Conservation (phyloP, 2,113 vertebrate genomes). For the Campylomormyrus numenius region DNA sequence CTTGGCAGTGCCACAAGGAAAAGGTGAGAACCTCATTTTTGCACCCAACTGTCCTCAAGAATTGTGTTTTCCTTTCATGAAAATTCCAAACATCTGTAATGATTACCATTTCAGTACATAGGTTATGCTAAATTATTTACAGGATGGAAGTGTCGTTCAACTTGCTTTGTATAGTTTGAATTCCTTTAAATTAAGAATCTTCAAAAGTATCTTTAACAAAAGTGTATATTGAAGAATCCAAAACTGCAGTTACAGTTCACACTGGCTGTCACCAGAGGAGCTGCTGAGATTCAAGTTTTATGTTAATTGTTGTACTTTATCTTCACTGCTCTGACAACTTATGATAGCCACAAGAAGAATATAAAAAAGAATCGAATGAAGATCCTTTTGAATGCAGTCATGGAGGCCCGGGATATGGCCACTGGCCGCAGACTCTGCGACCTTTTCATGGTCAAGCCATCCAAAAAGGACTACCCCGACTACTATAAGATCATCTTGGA, state of each 20-base stretch:
- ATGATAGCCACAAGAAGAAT: conserved; percentile 82
- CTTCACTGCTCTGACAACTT: not conserved
- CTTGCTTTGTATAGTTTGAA: not conserved
- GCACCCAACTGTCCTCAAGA: not conserved
- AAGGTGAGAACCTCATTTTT: conserved; percentile 60
- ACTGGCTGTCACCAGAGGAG: not conserved
- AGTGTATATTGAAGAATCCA: not conserved
- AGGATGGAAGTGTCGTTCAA: not conserved
- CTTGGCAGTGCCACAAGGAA: conserved; percentile 85
- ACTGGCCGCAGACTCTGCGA: conserved; percentile 85
- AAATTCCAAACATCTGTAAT: not conserved
- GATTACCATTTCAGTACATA: not conserved
- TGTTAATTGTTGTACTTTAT: not conserved
- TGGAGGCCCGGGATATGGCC: conserved; percentile 75
- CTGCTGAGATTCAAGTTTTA: not conserved
- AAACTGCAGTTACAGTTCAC: not conserved
- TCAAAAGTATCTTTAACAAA: not conserved
- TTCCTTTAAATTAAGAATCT: not conserved
- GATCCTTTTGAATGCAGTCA: conserved; percentile 78
- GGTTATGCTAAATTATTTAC: not conserved
- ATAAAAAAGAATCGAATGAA: conserved; percentile 91
- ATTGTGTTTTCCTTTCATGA: not conserved
- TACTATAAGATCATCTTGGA: conserved; percentile 97
- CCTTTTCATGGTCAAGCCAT: conserved; percentile 94
- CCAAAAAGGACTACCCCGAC: conserved; percentile 97